Percentiles rank a stretch among this genome's conserved stretches.
Evolutionary conservation across 2,113 vertebrate species (phyloP).

Genomic region (Puma concolor): DNA sequence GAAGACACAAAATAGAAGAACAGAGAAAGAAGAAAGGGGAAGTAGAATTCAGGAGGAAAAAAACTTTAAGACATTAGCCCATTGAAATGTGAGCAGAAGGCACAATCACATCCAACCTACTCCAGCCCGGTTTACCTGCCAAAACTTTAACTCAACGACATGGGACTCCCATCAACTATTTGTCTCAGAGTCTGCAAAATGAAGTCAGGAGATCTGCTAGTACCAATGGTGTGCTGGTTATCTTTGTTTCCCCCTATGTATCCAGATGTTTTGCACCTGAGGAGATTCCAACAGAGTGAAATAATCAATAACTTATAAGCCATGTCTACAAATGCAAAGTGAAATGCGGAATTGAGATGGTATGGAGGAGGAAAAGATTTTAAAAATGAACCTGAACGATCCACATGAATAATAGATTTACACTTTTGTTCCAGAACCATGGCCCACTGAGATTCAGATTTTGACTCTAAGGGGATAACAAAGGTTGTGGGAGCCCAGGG

Average conservation of each 20-base stretch:
- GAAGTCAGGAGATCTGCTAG: neutral
- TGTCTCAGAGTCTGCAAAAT: neutral
- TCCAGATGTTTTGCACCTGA: neutral
- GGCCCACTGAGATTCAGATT: neutral
- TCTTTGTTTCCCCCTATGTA: neutral
- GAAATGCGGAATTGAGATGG: neutral
- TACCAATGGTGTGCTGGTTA: neutral
- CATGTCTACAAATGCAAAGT: neutral
- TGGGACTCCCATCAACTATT: rapidly evolving
- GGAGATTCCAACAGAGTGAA: neutral
- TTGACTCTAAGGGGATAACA: neutral
- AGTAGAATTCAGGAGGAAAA: slow-evolving; percentile 56
- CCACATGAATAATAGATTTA: neutral
- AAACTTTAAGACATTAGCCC: slow-evolving; percentile 20
- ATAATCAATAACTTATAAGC: neutral
- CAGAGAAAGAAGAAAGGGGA: slow-evolving; percentile 78
- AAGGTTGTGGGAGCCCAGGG: neutral
- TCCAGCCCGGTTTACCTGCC: neutral
- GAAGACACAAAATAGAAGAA: slow-evolving; percentile 80
- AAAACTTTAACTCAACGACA: neutral
- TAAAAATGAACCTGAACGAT: neutral
- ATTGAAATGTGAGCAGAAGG: slow-evolving; percentile 20
- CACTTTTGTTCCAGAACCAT: neutral
- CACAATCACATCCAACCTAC: neutral
- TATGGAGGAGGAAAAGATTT: neutral